Conservation (phyloP, 37 sponge, comb jelly and placozoan species). For the Halichondria panicea region DNA sequence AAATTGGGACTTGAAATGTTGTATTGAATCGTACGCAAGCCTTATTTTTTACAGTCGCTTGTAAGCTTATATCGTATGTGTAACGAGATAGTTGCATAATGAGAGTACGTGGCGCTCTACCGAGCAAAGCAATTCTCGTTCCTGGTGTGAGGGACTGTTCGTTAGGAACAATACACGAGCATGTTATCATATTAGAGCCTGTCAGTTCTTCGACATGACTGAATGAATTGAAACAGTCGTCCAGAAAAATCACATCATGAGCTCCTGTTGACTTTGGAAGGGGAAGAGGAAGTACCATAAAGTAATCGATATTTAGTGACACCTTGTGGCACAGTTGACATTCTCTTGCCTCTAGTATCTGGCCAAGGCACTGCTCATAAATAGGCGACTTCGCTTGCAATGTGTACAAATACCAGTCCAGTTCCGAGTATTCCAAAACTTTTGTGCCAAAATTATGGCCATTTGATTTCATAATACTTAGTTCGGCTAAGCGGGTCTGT, state of each 20-base stretch:
- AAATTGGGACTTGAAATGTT: conserved; percentile 37
- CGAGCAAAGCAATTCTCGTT: conserved; percentile 47
- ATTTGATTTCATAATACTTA: not conserved
- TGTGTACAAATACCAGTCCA: conserved; percentile 48
- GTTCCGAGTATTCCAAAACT: conserved; percentile 22
- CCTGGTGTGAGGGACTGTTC: conserved; percentile 13
- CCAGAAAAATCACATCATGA: not conserved
- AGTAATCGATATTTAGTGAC: conserved; percentile 57
- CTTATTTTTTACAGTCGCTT: conserved; percentile 33
- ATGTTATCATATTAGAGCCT: conserved; percentile 41
- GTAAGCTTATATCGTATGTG: conserved; percentile 37
- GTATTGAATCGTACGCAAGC: conserved; percentile 31
- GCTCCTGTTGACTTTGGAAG: not conserved
- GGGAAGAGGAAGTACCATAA: conserved; percentile 57
- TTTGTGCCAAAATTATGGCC: no score
- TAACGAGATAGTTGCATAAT: conserved; percentile 64
- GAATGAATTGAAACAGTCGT: conserved; percentile 36
- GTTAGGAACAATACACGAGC: conserved; percentile 16
- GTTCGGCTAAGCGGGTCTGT: not conserved
- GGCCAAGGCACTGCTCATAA: conserved; percentile 55
- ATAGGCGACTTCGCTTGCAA: conserved; percentile 25
- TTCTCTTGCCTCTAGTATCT: conserved; percentile 63
- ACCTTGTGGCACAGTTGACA: conserved; percentile 57
- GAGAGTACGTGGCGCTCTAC: conserved; percentile 34
- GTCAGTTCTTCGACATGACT: conserved; percentile 20